These are phyloP conservation scores for Drosophila arizonae DNA, from an alignment of 1,140 invertebrate species.

Conservation along the genomic window DNA sequence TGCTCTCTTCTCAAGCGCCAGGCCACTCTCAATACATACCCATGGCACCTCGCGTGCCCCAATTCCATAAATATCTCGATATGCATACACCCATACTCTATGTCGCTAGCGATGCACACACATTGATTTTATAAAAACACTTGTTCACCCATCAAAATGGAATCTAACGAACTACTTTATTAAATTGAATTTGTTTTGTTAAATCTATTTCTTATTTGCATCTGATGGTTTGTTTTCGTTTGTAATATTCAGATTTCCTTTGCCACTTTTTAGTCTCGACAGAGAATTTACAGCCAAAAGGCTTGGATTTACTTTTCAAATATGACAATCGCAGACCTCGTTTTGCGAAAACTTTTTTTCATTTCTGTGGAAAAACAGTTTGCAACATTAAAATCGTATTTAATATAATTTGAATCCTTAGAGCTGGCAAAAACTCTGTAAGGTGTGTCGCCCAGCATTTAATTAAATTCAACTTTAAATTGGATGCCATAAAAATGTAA, in stretches of 20 bases:
- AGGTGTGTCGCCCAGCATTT: conserved; percentile 24
- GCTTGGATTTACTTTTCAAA: too few relatives aligned
- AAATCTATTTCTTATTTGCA: conserved; percentile 17
- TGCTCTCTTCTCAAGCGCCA: not conserved
- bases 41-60: conserved; percentile 8
- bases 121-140: conserved; percentile 35
- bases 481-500: conserved; percentile 58
- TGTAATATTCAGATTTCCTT: not conserved
- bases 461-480: conserved; percentile 62
- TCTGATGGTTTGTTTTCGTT: not conserved
- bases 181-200: conserved; percentile 57
- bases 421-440: not conserved
- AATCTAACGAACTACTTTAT: conserved; percentile 42
- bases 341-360: too few relatives aligned
- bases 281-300: not conserved
- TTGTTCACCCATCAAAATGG: conserved; percentile 33
- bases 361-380: too few relatives aligned
- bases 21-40: conserved; percentile 2
- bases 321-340: too few relatives aligned
- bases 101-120: not conserved
- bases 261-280: not conserved
- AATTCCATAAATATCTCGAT: conserved; percentile 50
- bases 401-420: not conserved
- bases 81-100: conserved; percentile 25
- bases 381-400: conserved; percentile 1